phyloP scores from a whole-genome alignment of 2,113 vertebrate species.

The Marcusenius ussheri region DNA sequence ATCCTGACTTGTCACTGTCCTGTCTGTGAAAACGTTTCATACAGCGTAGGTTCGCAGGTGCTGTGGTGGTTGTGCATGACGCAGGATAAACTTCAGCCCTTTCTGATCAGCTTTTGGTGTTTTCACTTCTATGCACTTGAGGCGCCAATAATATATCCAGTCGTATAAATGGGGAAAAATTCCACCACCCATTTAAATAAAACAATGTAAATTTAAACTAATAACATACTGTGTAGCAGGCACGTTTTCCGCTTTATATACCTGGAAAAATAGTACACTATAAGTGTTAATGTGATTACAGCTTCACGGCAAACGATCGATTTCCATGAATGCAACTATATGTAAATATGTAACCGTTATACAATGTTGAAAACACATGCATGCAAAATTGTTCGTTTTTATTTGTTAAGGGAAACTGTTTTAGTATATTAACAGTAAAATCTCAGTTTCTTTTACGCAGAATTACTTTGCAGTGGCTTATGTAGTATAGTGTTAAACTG shows the following conservation, averaged over 20 bases:
- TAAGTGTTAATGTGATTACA: not conserved
- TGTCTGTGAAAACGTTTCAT: not conserved
- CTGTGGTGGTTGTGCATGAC: not conserved
- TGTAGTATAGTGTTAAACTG: not conserved
- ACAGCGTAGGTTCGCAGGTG: not conserved
- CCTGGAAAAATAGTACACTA: not conserved
- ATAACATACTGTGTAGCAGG: not conserved
- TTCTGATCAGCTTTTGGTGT: not conserved
- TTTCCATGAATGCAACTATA: not conserved
- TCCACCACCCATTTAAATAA: not conserved
- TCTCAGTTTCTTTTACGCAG: not conserved
- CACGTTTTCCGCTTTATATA: not conserved
- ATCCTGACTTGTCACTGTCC: not conserved
- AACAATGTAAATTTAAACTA: not conserved
- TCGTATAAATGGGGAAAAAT: not conserved
- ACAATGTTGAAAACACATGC: not conserved
- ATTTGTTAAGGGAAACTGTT: not conserved
- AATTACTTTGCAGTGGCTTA: not conserved
- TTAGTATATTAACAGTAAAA: not conserved
- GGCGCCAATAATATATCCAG: not conserved
- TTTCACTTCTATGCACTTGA: not conserved
- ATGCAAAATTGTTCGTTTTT: not conserved
- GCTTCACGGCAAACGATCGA: not conserved
- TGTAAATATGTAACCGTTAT: not conserved
- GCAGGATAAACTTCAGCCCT: not conserved